Evolutionary conservation across 2,797 vertebrate species (phyloP), one percentile per base, ranked within the genome.

Genomic region (Tangara arthus): DNA sequence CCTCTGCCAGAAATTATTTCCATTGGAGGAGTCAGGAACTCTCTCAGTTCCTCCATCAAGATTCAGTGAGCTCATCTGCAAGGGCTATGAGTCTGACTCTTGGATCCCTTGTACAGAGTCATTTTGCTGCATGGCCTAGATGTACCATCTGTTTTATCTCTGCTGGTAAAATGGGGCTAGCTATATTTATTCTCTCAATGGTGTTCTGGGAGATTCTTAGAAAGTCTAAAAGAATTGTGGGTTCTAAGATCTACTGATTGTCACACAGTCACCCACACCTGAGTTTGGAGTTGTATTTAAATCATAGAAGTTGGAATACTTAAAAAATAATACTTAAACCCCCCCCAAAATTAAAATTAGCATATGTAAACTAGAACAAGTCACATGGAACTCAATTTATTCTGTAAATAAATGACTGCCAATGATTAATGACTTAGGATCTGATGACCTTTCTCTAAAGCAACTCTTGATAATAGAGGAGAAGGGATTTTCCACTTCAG

Each of bases 1-100:
- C 71, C 57, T 95, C 53, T 96, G 94, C 89, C 93, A 90, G 89
- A 82, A 94, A 94, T 91, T 91, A 91, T 91, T 96, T 94, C 91
- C 72, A 61, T 81, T 95, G 93, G 53, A 83, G 76, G 82, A 94
- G 69, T 94, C 65, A 57, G 89, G 79, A 94, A 83, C 76, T 80
- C 60, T 91, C 87, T 88, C 93, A 88, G 60, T 87, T 88, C 75
- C n/a, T 95, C 57, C 61, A 88, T 71, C 69, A 88, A 96, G 91
- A 92, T 92, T 89, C 79, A 49, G 68, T 83, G 79, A 86, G 72
- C 91, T 95, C 35, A 60, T 95, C 83, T 93, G 83, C 78, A 89
- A 73, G 82, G 82, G 50, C 72, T 95, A 47, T 35, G 80, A 93
- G 47, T 61, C 85, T 94, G 94, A 82, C 75, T 95, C 80, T 93